Percentiles rank a stretch among this genome's conserved stretches.
These are phyloP conservation scores for Rhinella marina DNA, from an alignment of 2,797 vertebrate species.

Conservation along the genomic window DNA sequence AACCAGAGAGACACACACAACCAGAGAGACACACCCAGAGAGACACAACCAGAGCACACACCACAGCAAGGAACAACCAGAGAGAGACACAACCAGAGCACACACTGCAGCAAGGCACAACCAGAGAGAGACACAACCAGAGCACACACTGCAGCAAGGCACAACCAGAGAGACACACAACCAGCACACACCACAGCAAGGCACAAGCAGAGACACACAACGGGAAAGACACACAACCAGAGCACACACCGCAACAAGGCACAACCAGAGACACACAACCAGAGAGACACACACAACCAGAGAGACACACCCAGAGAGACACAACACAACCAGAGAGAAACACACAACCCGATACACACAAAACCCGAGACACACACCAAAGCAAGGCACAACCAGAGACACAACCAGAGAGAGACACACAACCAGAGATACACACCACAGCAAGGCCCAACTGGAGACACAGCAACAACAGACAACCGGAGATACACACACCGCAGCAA, in stretches of 20 bases:
- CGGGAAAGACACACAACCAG: background rate
- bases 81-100: background rate
- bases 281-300: background rate
- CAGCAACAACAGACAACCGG: too few species aligned
- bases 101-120: background rate
- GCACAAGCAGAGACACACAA: background rate
- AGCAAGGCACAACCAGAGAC: background rate
- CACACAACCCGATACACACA: conserved; percentile 9
- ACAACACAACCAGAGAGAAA: background rate
- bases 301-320: background rate
- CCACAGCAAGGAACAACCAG: background rate
- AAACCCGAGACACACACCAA: background rate
- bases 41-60: background rate
- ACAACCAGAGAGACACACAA: background rate
- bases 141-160: background rate
- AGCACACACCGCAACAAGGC: background rate
- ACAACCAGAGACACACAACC: background rate
- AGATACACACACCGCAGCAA: background rate
- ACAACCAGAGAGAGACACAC: background rate
- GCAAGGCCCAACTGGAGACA: background rate
- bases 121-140: background rate
- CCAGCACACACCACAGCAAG: background rate
- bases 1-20: background rate
- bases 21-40: background rate
- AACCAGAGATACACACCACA: background rate